Evolutionary conservation across 2,888 invertebrate genomes (phyloP).

Genomic region (Ischnus inquisitorius): DNA sequence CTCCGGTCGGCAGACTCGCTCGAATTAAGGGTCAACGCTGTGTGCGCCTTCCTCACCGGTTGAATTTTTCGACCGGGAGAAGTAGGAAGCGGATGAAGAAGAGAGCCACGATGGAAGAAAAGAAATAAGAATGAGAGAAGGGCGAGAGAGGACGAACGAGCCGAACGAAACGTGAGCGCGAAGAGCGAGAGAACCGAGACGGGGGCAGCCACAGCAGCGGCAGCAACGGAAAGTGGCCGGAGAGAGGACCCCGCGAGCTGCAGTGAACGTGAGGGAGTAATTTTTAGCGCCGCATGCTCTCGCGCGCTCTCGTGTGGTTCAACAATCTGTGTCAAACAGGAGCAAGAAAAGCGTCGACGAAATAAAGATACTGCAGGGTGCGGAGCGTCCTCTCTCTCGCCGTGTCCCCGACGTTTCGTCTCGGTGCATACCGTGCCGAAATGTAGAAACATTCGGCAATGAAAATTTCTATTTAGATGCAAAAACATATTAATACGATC

Average conservation of each 20-base stretch:
- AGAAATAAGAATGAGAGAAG: slow-evolving; percentile 54
- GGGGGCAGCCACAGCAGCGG: not conserved
- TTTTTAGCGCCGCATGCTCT: slow-evolving; percentile 72
- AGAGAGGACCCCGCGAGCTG: slow-evolving; percentile 39
- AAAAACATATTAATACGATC: not conserved
- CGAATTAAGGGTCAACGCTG: slow-evolving; percentile 55
- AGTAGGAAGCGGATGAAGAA: slow-evolving; percentile 63
- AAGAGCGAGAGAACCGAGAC: slow-evolving; percentile 47
- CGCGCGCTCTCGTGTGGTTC: slow-evolving; percentile 68
- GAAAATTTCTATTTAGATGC: slow-evolving; percentile 8
- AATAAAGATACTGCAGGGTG: slow-evolving; percentile 68
- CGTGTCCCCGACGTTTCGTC: slow-evolving; percentile 60
- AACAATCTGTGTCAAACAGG: slow-evolving; percentile 79
- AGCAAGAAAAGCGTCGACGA: slow-evolving; percentile 73
- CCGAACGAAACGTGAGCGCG: slow-evolving; percentile 48
- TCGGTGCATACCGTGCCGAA: slow-evolving; percentile 10
- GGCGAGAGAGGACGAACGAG: slow-evolving; percentile 54
- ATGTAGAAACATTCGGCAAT: slow-evolving; percentile 22
- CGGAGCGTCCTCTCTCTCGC: slow-evolving; percentile 63
- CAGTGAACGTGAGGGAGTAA: slow-evolving; percentile 65
- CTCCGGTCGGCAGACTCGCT: slow-evolving; percentile 20
- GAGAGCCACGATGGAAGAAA: slow-evolving; percentile 41
- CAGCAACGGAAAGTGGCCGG: slow-evolving; percentile 40
- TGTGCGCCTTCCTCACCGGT: slow-evolving; percentile 20
- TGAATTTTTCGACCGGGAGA: slow-evolving; percentile 53